phyloP scores from a whole-genome alignment of 2,113 vertebrate species.

The Varanus salvator region DNA sequence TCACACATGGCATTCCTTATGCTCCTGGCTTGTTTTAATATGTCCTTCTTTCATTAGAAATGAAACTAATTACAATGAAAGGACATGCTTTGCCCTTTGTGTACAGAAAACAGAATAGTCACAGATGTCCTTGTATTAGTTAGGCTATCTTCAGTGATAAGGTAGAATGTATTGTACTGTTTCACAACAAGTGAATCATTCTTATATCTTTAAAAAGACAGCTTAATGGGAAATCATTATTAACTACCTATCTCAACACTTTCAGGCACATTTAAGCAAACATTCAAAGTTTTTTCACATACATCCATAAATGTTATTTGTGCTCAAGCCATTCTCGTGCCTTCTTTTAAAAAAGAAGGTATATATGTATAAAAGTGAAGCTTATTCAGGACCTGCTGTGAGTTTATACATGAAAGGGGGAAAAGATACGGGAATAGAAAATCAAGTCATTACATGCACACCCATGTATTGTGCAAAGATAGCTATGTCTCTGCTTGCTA shows the following conservation, averaged over 20 bases:
- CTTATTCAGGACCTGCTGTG: background rate
- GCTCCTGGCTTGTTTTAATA: constrained; percentile 1
- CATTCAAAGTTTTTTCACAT: background rate
- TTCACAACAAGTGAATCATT: background rate
- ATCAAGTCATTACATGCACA: too few species aligned
- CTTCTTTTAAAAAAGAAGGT: constrained; percentile 24
- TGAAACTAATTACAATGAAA: constrained; percentile 15
- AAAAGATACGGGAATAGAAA: background rate
- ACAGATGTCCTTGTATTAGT: background rate
- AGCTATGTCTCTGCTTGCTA: background rate
- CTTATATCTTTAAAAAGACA: constrained; percentile 30
- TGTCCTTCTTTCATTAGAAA: constrained; percentile 30
- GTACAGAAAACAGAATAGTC: background rate
- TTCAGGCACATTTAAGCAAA: background rate
- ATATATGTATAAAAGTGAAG: background rate
- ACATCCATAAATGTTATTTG: constrained; percentile 21
- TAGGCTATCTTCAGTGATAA: constrained; percentile 16
- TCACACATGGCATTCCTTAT: background rate
- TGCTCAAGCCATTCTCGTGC: constrained; percentile 19
- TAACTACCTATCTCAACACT: constrained; percentile 28
- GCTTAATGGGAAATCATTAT: background rate
- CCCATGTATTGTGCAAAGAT: background rate
- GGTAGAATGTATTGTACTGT: background rate
- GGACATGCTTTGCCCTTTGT: background rate
- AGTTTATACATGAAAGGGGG: background rate